Evolutionary conservation across 2,113 vertebrate species (phyloP).

Genomic region (Megaceryle maxima): DNA sequence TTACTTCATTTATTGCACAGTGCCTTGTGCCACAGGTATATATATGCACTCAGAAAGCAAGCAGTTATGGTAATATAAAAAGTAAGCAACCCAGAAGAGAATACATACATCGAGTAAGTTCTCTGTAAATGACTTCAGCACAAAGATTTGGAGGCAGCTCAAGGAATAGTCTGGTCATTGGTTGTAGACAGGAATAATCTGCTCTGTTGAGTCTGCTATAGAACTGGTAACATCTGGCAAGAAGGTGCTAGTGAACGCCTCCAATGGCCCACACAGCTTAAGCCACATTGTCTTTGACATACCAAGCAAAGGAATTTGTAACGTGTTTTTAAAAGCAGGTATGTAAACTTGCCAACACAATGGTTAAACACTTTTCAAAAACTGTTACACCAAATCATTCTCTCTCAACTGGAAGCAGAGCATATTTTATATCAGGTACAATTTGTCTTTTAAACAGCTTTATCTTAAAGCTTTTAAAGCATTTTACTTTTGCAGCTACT

Average conservation of each 20-base stretch:
- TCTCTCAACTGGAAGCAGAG: not conserved
- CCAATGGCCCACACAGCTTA: not conserved
- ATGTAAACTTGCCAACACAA: not conserved
- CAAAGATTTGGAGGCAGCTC: not conserved
- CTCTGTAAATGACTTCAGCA: not conserved
- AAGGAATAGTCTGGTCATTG: not conserved
- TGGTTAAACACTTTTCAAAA: not conserved
- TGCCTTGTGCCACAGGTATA: fast-evolving
- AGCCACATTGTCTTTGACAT: not conserved
- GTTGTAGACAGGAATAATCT: not conserved
- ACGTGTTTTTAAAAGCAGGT: not conserved
- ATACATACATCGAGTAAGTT: not conserved
- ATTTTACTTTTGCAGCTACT: not conserved
- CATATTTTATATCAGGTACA: not conserved
- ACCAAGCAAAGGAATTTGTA: not conserved
- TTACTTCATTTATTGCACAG: not conserved
- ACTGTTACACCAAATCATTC: not conserved
- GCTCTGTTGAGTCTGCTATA: not conserved
- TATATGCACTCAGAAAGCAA: not conserved
- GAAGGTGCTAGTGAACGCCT: not conserved
- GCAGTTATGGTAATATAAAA: not conserved
- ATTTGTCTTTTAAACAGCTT: not conserved
- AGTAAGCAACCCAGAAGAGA: not conserved
- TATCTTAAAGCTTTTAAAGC: not conserved
- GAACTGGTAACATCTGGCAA: not conserved